phyloP scores from a whole-genome alignment of 35 echinoderm and acorn worm species.

The Nesometra sesokonis region DNA sequence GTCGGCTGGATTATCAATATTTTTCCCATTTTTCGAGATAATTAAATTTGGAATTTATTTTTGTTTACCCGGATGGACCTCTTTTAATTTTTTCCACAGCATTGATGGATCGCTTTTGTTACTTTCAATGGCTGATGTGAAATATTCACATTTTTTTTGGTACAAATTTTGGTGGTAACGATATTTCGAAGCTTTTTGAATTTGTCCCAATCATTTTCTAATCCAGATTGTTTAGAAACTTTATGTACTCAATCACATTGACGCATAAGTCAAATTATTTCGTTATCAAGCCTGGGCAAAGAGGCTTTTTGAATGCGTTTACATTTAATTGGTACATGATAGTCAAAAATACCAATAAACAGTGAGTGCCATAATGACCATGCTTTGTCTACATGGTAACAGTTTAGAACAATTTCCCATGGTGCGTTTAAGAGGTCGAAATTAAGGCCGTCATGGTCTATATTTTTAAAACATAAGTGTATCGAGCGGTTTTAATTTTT shows the following conservation, averaged over 20 bases:
- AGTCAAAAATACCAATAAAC: neutral
- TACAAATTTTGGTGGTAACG: neutral
- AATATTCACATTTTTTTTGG: constrained; percentile 2
- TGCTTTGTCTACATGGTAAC: constrained; percentile 1
- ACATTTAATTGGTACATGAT: neutral
- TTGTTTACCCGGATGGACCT: neutral
- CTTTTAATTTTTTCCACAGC: constrained; percentile 2
- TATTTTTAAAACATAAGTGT: neutral
- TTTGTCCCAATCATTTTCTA: neutral
- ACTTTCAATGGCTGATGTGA: neutral
- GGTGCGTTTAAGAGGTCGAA: neutral
- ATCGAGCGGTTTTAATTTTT: neutral
- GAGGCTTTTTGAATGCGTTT: constrained; percentile 4
- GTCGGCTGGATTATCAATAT: neutral
- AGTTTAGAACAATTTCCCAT: constrained; percentile 3
- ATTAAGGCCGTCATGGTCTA: neutral
- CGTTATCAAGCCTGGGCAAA: neutral
- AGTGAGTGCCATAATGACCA: constrained; percentile 12
- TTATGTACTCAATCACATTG: neutral
- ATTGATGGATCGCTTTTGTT: constrained; percentile 7
- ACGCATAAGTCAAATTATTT: constrained; percentile 2
- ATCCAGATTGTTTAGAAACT: constrained; percentile 4
- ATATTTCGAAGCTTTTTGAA: constrained; percentile 6
- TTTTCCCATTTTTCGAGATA: neutral
- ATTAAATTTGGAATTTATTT: constrained; percentile 7